Base-by-base conservation (phyloP, 2,888 invertebrate genomes). In the Bursaphelenchus okinawaensis region DNA sequence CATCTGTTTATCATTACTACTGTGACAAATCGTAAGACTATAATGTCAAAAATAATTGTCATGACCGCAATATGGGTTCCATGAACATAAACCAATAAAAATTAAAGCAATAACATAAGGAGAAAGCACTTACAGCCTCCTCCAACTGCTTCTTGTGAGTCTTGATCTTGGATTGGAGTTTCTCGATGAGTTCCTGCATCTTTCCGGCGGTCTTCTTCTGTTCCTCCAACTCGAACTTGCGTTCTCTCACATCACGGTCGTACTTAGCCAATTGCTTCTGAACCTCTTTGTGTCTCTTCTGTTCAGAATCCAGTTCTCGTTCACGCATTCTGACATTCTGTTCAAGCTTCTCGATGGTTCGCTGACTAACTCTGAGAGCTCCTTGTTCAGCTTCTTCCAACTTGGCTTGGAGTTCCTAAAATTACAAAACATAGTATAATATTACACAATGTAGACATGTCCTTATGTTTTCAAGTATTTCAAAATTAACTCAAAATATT, bases 331-430 rank as follows among this genome's bases (percentile, higher is more conserved):
- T 89, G 82, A 83, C 77, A 68, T 82, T 79, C 87, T 92, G 92
- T 88, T 98, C 96, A 84, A 98, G 88, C 87, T 96, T 96, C 87
- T 92, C 91, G 86, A 98, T 93, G 78, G 93, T 92, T 87, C 94
- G 94, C 89, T 95, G 95, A 86, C 96, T 95, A 85, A 95, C 93
- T 20, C 72, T 64, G 8, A 65, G 62, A 16, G 72, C 65, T 51
- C 68, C 75, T 24, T 71, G 68, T 57, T 81, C 95, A 80, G 94
- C 93, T 85, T 94, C 94, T 84, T 95, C 94, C 83, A 95, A 87
- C 84, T 95, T 90, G 82, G 93, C 90, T 86, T 93, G 93, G 84
- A 98, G 88, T 86, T 98, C 96, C 89, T 96, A 95, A 87, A 94
- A 55, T n/a, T 20, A 52, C n/a, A 4, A 3, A 50, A 1, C 52